These are phyloP conservation scores for Drosophila pseudoananassae DNA, from an alignment of 1,140 invertebrate genomes.

Conservation along the genomic window DNA sequence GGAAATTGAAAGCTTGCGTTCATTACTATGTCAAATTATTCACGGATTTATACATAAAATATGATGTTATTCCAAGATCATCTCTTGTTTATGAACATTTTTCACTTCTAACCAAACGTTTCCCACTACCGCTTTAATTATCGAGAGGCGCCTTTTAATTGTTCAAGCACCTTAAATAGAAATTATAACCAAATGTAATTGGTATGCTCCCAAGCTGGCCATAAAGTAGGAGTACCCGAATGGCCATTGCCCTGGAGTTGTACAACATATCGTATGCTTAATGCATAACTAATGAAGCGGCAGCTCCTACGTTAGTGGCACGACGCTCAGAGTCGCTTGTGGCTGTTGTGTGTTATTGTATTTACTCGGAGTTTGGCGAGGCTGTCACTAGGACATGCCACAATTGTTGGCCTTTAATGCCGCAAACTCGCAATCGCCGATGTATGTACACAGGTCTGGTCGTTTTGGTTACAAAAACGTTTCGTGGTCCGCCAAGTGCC, in stretches of 20 bases:
- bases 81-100: too few relatives aligned
- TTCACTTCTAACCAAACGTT: neutral
- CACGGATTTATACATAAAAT: too few relatives aligned
- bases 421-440: constrained; percentile 29
- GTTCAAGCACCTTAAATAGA: constrained; percentile 3
- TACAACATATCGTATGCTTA: constrained; percentile 64
- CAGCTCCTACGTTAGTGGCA: constrained; percentile 48
- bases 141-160: constrained; percentile 7
- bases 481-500: constrained; percentile 45
- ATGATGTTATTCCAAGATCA: too few relatives aligned
- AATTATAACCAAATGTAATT: neutral
- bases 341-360: constrained; percentile 37
- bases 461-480: constrained; percentile 49
- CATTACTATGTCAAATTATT: too few relatives aligned
- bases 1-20: too few relatives aligned
- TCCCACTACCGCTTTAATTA: neutral
- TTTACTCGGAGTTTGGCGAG: constrained; percentile 26
- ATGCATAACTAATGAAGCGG: constrained; percentile 63
- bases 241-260: constrained; percentile 41
- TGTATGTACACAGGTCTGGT: constrained; percentile 29
- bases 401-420: constrained; percentile 62
- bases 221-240: constrained; percentile 27
- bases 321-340: constrained; percentile 40
- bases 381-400: constrained; percentile 61
- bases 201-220: constrained; percentile 9